Percentiles rank a stretch among this genome's conserved stretches.
These are phyloP conservation scores for Empidonax alnorum DNA, from an alignment of 2,113 vertebrate genomes.

Conservation along the genomic window DNA sequence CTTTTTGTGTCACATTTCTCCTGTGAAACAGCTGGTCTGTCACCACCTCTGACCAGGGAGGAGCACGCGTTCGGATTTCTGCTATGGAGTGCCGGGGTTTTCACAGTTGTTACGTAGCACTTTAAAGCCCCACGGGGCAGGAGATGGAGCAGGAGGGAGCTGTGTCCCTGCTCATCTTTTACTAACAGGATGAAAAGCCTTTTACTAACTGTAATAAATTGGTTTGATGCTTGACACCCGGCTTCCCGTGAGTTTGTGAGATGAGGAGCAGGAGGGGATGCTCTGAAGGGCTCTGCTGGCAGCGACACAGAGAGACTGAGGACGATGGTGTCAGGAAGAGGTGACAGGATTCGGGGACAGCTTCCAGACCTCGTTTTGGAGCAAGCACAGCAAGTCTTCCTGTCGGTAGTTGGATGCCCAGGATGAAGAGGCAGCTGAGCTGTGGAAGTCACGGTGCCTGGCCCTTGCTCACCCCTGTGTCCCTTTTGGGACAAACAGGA, in stretches of 20 bases:
- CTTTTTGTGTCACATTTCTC: not conserved
- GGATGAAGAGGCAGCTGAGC: not conserved
- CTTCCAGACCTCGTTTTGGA: not conserved
- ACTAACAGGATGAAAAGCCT: not conserved
- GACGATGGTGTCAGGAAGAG: not conserved
- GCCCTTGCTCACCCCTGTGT: accelerated
- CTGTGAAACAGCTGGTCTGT: not conserved
- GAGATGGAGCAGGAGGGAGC: not conserved
- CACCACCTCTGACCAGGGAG: not conserved
- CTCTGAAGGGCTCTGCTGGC: not conserved
- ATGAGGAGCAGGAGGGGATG: not conserved
- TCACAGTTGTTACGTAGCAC: not conserved
- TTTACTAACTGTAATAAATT: slow-evolving; percentile 21
- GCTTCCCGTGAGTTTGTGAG: not conserved
- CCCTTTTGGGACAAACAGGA: not conserved
- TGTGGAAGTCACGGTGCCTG: accelerated
- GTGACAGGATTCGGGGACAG: not conserved
- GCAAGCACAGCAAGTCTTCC: not conserved
- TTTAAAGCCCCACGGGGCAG: not conserved
- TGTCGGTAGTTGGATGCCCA: not conserved
- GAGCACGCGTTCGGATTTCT: not conserved
- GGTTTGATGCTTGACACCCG: not conserved
- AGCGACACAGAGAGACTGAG: not conserved
- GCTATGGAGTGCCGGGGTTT: not conserved
- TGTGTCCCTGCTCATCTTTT: not conserved